phyloP scores from a whole-genome alignment of 2,113 vertebrate species.

The Siniperca chuatsi region DNA sequence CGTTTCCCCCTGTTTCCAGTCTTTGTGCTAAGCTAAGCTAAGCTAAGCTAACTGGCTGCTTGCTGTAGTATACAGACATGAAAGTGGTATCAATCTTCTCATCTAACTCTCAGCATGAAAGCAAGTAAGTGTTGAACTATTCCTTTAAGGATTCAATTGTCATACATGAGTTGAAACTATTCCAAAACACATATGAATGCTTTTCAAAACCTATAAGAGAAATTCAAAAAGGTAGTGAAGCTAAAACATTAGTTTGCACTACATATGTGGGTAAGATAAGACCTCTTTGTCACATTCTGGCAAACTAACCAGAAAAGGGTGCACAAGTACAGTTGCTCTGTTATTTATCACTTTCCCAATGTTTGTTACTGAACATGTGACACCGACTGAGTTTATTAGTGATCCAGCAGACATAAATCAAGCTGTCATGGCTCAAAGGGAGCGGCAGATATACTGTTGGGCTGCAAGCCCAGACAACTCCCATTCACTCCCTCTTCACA shows the following conservation, averaged over 20 bases:
- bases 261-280: not conserved
- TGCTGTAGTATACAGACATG: not conserved
- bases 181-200: not conserved
- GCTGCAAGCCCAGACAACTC: conserved; percentile 56
- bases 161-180: not conserved
- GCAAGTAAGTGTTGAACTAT: not conserved
- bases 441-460: not conserved
- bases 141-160: not conserved
- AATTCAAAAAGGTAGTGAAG: conserved; percentile 1
- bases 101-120: too few species aligned
- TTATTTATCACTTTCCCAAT: not conserved
- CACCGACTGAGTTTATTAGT: not conserved
- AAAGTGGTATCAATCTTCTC: not conserved
- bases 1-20: not conserved
- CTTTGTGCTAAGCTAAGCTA: not conserved
- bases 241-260: not conserved
- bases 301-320: not conserved
- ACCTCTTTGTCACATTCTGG: not conserved
- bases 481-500: conserved; percentile 11
- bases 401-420: not conserved
- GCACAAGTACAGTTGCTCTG: not conserved
- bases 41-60: not conserved
- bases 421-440: conserved; percentile 22
- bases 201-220: not conserved
- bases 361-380: not conserved